Conservation (phyloP, 1,140 invertebrate genomes). For the Druon quercuslanigerum region DNA sequence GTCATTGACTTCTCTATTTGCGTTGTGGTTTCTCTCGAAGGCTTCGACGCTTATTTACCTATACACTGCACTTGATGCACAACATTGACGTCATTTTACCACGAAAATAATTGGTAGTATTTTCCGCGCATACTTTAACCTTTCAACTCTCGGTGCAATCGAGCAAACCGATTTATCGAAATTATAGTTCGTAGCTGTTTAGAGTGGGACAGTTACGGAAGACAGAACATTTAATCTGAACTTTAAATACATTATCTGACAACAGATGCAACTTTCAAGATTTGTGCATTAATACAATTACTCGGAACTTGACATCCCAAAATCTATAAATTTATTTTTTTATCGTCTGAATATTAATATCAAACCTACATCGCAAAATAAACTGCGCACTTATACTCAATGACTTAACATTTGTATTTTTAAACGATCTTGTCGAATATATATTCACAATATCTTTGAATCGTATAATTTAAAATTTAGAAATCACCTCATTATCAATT, state of each 20-base stretch:
- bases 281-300: not conserved
- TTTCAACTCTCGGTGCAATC: not conserved
- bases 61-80: not conserved
- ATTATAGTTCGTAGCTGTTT: not conserved
- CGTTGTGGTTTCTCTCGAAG: slow-evolving; percentile 14
- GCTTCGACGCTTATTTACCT: slow-evolving; percentile 9
- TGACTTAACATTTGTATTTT: not conserved
- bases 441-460: not conserved
- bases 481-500: no score
- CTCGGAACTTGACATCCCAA: not conserved
- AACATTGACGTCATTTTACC: not conserved
- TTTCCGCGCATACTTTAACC: not conserved
- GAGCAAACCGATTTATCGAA: not conserved
- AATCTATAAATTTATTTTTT: not conserved
- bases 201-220: not conserved
- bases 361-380: slow-evolving; percentile 2
- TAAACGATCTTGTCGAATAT: not conserved
- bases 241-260: not conserved
- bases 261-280: not conserved
- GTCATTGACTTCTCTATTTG: slow-evolving; percentile 62
- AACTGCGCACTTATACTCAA: not conserved
- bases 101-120: not conserved
- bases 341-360: not conserved
- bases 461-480: no score
- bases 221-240: not conserved